Evolutionary conservation across 2,888 invertebrate species (phyloP), one percentile per base, ranked within the genome.

Genomic region (Blera fallax): DNA sequence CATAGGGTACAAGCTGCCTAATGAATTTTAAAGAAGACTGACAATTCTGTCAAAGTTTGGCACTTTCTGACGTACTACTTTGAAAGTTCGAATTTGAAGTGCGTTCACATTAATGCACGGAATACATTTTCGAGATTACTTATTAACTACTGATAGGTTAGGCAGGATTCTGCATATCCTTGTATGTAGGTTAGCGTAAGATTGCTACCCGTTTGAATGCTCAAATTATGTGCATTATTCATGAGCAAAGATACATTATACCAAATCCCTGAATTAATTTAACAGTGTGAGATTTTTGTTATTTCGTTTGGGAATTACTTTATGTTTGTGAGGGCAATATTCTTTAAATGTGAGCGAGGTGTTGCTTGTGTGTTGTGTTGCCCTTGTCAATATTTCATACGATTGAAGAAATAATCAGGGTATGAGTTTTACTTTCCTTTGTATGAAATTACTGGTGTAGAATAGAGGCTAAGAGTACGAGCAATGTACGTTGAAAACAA

Each of bases 171-270:
- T 32, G 52, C 18, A 43, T 14, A 40, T 50, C 40, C 24, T 43
- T 58, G 16, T 48, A 27, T 37, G 52, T 6, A 52, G 8, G 70
- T 32, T 45, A 16, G 29, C 14, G 14, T 48, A 16, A 11, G n/a
- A 43, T 43, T 37, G 34, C 5, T 65, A n/a, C 37, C 37, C 37
- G n/a, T 56, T 48, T 16, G 5, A 56, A 40, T 52, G 32, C 29
- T 45, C 8, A 83, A 79, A 72, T 79, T 79, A 83, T 83, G 78
- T 79, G 82, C 78, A 83, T 83, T 72, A 83, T 83, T 83, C 72
- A 83, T 78, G 82, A 83, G 52, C 34, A 60, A 32, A 21, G 78
- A 60, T 72, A 72, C 14, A 52, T 24, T 67, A 48, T 58, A 45
- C 34, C 43, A 72, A 78, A 72, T 78, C 65, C 58, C 82, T 43